A percentile compares a stretch with the other conserved stretches of the same genome.
Conservation (phyloP, 2,113 vertebrate species). For the Phocoena phocoena region DNA sequence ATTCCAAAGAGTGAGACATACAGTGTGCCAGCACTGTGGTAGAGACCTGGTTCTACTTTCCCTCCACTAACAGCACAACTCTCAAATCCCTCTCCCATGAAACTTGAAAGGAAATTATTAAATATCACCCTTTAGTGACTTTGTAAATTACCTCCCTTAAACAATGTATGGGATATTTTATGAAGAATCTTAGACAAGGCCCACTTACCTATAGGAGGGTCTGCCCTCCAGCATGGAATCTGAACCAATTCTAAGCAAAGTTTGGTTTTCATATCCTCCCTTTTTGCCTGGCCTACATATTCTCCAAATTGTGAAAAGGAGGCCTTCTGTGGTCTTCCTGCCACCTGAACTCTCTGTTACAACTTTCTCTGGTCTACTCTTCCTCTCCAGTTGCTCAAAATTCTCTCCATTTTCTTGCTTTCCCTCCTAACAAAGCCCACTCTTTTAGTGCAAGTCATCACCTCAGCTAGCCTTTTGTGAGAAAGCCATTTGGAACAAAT, state of each 20-base stretch:
- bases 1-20: neutral
- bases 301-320: neutral
- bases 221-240: neutral
- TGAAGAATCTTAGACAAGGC: neutral
- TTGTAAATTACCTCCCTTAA: neutral
- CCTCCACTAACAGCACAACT: neutral
- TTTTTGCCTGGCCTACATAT: neutral
- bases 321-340: neutral
- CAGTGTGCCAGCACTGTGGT: neutral
- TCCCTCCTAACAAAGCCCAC: neutral
- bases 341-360: neutral
- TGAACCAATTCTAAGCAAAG: neutral
- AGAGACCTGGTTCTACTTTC: neutral
- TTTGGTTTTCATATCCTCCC: neutral
- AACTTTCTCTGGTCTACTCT: neutral
- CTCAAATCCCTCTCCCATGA: neutral
- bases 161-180: neutral
- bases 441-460: neutral
- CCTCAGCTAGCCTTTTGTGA: neutral
- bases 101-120: neutral
- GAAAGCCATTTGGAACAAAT: slow-evolving; percentile 34
- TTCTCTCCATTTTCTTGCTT: neutral
- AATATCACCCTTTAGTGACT: neutral
- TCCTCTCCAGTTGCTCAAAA: neutral
- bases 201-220: neutral